Evolutionary conservation across 2,888 invertebrate genomes (phyloP).

Genomic region (Meliscaeva auricollis): DNA sequence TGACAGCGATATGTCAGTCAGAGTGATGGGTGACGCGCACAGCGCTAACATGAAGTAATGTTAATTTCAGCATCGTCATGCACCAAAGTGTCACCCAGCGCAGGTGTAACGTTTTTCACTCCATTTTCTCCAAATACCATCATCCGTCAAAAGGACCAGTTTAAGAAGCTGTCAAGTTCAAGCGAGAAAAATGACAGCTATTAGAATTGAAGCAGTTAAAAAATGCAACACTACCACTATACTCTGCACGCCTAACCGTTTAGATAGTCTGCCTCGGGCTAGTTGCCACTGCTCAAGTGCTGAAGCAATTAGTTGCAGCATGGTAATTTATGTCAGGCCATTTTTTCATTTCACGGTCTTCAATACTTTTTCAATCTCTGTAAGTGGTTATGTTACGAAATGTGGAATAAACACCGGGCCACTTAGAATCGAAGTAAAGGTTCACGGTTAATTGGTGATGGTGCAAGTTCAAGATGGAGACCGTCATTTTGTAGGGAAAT

Average conservation of each 20-base stretch:
- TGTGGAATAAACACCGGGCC: constrained; percentile 23
- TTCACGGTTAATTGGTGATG: constrained; percentile 72
- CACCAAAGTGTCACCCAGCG: constrained; percentile 30
- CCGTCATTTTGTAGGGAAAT: not conserved
- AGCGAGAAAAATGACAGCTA: constrained; percentile 72
- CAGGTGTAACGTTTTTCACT: constrained; percentile 66
- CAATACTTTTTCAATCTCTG: constrained; percentile 14
- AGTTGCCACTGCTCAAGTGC: constrained; percentile 1
- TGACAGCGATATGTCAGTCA: constrained; percentile 75
- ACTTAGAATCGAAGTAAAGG: constrained; percentile 35
- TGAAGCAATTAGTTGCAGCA: constrained; percentile 70
- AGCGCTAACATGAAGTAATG: constrained; percentile 39
- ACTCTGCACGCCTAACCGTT: constrained; percentile 41
- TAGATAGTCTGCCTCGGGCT: constrained; percentile 31
- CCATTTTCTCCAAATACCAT: constrained; percentile 60
- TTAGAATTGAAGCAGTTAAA: constrained; percentile 62
- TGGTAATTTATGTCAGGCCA: constrained; percentile 65
- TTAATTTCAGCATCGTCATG: constrained; percentile 31
- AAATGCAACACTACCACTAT: constrained; percentile 27
- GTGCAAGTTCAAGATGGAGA: constrained; percentile 59
- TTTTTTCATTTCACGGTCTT: not conserved
- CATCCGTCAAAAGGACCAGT: constrained; percentile 63
- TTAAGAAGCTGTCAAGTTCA: constrained; percentile 66
- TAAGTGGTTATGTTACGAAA: constrained; percentile 41
- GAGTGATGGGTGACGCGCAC: constrained; percentile 66